phyloP scores from a whole-genome alignment of 2,113 vertebrate species.

The Ibidorhyncha struthersii region DNA sequence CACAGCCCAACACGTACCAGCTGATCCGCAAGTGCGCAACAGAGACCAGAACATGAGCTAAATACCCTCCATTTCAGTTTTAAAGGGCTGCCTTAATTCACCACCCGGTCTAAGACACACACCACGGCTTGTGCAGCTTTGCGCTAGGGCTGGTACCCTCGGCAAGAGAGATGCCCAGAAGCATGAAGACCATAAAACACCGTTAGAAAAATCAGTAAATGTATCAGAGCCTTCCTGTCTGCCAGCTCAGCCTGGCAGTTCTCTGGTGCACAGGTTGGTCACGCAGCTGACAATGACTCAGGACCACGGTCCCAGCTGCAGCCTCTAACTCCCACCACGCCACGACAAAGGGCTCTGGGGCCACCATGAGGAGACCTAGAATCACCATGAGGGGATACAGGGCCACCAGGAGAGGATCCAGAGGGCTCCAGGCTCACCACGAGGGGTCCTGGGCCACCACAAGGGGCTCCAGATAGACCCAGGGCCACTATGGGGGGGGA shows the following conservation, averaged over 20 bases:
- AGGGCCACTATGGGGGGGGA: no score
- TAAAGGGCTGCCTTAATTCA: neutral
- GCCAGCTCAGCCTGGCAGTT: neutral
- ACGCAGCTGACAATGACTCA: neutral
- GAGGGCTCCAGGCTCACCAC: no score
- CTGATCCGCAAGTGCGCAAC: neutral
- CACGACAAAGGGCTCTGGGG: neutral
- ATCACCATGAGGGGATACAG: neutral
- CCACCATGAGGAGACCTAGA: neutral
- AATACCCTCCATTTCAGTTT: neutral
- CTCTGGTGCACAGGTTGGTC: neutral
- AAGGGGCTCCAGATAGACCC: no score
- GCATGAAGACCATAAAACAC: neutral
- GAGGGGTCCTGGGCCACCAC: neutral
- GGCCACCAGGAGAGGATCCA: neutral
- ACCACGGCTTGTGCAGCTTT: accelerated
- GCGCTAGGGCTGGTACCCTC: neutral
- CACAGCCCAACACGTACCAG: neutral
- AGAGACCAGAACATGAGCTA: neutral
- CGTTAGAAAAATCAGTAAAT: neutral
- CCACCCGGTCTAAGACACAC: accelerated
- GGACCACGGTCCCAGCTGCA: neutral
- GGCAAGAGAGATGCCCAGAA: neutral
- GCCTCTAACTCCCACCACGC: neutral
- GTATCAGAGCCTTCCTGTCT: neutral